phyloP scores from a whole-genome alignment of 2,797 vertebrate species.

The Argya squamiceps region DNA sequence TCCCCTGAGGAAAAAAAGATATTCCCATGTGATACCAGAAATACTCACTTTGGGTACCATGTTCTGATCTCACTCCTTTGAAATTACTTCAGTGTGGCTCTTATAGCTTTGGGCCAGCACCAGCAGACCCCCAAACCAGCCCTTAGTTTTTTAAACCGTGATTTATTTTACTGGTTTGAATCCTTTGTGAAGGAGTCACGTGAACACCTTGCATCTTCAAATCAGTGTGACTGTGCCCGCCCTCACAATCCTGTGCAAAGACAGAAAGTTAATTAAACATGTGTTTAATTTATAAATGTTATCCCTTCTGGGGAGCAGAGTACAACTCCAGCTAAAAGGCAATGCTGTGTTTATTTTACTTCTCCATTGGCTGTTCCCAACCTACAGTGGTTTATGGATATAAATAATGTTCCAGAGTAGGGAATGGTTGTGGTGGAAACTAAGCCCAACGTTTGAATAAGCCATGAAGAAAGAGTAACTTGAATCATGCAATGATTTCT shows the following conservation, averaged over 20 bases:
- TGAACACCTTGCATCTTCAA: not conserved
- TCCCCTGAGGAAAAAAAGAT: not conserved
- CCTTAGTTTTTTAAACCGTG: not conserved
- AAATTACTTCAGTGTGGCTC: not conserved
- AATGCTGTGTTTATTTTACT: constrained; percentile 42
- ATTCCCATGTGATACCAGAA: not conserved
- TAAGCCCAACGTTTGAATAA: not conserved
- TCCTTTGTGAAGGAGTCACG: not conserved
- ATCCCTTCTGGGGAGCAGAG: constrained; percentile 38
- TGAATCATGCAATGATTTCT: constrained; percentile 28
- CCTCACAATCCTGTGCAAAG: constrained; percentile 16
- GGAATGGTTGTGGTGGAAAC: not conserved
- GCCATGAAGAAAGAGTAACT: constrained; percentile 1
- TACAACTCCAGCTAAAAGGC: constrained; percentile 34
- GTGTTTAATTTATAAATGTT: constrained; percentile 61
- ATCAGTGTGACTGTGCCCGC: not conserved
- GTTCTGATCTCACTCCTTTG: not conserved
- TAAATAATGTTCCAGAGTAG: constrained; percentile 30
- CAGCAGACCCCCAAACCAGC: not conserved
- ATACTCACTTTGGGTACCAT: not conserved
- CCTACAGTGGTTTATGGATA: not conserved
- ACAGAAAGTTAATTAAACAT: constrained; percentile 26
- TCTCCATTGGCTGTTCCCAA: not conserved
- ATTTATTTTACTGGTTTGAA: not conserved
- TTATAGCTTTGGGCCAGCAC: not conserved